Base-by-base conservation (phyloP, 2,888 invertebrate species). In the Ditula angustiorana region DNA sequence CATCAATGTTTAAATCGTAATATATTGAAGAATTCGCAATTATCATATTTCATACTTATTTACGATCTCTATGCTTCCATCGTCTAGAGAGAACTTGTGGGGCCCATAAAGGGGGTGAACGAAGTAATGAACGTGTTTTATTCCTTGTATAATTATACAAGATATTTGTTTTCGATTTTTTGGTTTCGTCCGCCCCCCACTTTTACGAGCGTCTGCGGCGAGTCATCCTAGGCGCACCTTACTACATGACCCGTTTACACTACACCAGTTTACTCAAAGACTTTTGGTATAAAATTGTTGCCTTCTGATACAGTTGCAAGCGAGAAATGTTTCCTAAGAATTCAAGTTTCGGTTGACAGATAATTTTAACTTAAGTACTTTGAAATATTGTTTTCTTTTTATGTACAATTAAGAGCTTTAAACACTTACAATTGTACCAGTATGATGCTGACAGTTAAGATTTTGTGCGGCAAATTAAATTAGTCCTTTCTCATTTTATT, bases 21-120 rank as follows among this genome's bases (percentile, higher is more conserved):
- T 92, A 91, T 92, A 92, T 91, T 90, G 87, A 87, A 92, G 92
- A 92, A 91, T 92, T 92, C 79, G 91, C 91, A 92, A 92, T 92
- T 92, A 92, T 92, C 92, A 92, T 92, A 92, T 90, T 92, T 92
- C 92, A 92, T 88, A 87, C 83, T 83, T 89, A 87, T 92, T 92
- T 92, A 92, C 91, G 92, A 92, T 81, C 87, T 86, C 92, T 92
- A 92, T 90, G 88, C 86, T 80, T 72, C 81, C 82, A 82, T 80
- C 90, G 81, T 87, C 88, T 87, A 91, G 70, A 81, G 80, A 83
- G 85, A 85, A 86, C 82, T 80, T 80, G 81, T n/a, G 83, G 80
- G 77, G 86, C 82, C 82, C 86, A 87, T 90, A 92, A 91, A 91
- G 86, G 80, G 86, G 79, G 37, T 55, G 37, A 37, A 55, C 53